Conservation (phyloP, 1,140 invertebrate species). For the Lysiphlebus fabarum region DNA sequence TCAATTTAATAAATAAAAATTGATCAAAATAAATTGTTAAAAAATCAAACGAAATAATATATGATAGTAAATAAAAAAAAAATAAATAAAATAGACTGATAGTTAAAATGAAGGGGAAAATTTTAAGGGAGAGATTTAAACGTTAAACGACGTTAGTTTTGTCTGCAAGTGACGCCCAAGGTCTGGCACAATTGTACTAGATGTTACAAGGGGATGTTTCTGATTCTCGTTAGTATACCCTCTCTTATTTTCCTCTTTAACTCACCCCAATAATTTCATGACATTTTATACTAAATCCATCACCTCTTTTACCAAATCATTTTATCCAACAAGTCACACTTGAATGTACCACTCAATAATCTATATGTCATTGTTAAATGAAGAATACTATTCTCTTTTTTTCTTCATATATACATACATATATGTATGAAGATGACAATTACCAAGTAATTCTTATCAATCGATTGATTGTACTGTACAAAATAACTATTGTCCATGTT, state of each 20-base stretch:
- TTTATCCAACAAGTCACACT: constrained; percentile 15
- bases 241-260: constrained; percentile 23
- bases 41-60: constrained; percentile 12
- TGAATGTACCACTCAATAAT: constrained; percentile 22
- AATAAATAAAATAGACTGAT: constrained; percentile 5
- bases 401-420: constrained; percentile 1
- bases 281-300: constrained; percentile 25
- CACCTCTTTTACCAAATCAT: constrained; percentile 12
- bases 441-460: constrained; percentile 50
- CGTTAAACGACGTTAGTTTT: constrained; percentile 41
- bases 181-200: constrained; percentile 31
- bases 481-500: constrained; percentile 43
- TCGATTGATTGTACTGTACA: constrained; percentile 46
- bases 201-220: constrained; percentile 32
- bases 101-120: constrained; percentile 13
- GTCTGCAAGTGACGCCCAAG: constrained; percentile 40
- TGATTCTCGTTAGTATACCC: constrained; percentile 42
- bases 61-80: constrained; percentile 8
- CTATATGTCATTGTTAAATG: background rate
- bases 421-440: constrained; percentile 41
- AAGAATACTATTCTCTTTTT: background rate
- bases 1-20: constrained; percentile 22
- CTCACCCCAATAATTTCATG: constrained; percentile 1
- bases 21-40: constrained; percentile 18
- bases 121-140: constrained; percentile 25